Base-by-base conservation (phyloP, 2,888 invertebrate genomes). In the Drosophila helvetica region DNA sequence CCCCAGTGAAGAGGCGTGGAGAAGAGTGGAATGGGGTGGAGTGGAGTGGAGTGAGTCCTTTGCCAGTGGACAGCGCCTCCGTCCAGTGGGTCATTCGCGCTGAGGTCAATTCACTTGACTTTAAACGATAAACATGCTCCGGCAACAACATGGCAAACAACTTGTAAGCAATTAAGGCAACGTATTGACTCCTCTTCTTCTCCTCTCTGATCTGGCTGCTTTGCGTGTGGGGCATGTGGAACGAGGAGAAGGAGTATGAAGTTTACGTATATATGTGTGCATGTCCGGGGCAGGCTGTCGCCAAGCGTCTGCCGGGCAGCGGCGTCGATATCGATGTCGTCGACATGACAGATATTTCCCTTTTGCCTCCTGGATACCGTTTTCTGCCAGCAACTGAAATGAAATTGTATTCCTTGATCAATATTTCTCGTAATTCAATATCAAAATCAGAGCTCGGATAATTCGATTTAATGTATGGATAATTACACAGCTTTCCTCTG, bases 161-260 rank as follows among this genome's bases (percentile, higher is more conserved):
- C 79, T 83, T 86, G 83, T 83, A 86, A 79, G 86, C 83, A 84
- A 84, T 84, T 84, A 86, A 83, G 83, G 53, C 77, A 70, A 69
- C 77, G 80, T 75, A 85, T 83, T 76, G 82, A 77, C 83, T 78
- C 74, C 62, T 66, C 63, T 43, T 15, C 15, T 38, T 38, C 38
- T 15, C 38, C 5, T 50, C 51, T 57, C 60, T 22, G 3, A 0
- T 25, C 25, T 30, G 46, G 48, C 51, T 50, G 53, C 38, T 67
- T 58, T 63, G 66, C 52, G 56, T 57, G 59, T 73, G 67, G 45
- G 67, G 45, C 50, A 43, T 48, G 69, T 50, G 61, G 22, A 30
- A 22, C 30, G 50, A 42, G 33, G 17, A 47, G 54, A 15, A 17
- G 43, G 17, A 27, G 19, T 46, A 42, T n/a, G n/a, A 19, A 45